Conservation (phyloP, 1,140 invertebrate species). For the Sycobia sp. region DNA sequence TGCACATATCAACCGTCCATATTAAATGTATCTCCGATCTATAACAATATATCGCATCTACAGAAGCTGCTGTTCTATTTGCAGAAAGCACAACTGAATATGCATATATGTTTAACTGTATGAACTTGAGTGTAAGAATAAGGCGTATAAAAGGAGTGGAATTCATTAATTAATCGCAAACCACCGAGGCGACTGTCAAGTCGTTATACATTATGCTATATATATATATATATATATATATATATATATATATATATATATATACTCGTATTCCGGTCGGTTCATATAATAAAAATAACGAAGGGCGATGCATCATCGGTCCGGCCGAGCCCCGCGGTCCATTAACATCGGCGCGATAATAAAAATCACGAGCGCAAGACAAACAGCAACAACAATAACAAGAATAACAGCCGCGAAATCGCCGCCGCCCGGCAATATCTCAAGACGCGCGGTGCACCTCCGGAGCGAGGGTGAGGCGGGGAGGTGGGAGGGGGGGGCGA, state of each 20-base stretch:
- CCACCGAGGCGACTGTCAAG: not conserved
- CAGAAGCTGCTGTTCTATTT: not conserved
- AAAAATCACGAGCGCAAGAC: constrained; percentile 2
- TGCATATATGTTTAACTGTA: no score
- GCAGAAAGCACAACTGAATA: no score
- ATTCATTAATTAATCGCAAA: constrained; percentile 16
- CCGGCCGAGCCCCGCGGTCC: no score
- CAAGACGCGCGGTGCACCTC: not conserved
- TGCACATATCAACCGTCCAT: not conserved
- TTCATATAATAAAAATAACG: no score
- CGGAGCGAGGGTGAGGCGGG: not conserved
- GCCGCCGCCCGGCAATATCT: not conserved
- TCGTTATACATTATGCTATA: not conserved
- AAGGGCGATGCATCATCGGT: not conserved
- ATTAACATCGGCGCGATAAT: not conserved
- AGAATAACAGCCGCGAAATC: not conserved
- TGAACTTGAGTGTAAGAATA: no score
- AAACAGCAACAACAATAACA: not conserved
- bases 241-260: no score
- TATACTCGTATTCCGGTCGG: no score
- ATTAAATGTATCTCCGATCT: constrained; percentile 10
- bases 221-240: no score
- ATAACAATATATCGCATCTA: constrained; percentile 15
- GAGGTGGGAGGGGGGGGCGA: not conserved
- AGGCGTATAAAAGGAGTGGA: no score